phyloP scores from a whole-genome alignment of 2,888 invertebrate genomes.

The Auanema freiburgensis region DNA sequence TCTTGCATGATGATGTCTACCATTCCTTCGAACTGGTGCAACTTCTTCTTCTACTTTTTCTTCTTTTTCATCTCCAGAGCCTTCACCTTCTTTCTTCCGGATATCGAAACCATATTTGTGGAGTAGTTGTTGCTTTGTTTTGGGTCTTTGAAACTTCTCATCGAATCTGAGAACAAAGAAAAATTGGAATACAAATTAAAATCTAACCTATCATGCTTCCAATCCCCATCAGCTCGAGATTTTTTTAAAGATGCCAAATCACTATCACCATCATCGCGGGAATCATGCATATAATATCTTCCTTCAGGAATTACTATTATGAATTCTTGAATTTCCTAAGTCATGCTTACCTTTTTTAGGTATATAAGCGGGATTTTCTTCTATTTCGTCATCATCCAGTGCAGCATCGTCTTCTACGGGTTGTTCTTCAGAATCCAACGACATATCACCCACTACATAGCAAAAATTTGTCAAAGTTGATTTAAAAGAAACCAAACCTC shows the following conservation, averaged over 20 bases:
- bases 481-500: too few relatives aligned
- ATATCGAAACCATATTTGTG: slow-evolving; percentile 21
- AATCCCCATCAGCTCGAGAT: slow-evolving; percentile 18
- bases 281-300: slow-evolving; percentile 23
- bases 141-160: background rate
- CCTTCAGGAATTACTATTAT: slow-evolving; percentile 11
- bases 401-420: background rate
- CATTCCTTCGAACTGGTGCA: too few relatives aligned
- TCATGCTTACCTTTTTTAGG: slow-evolving; percentile 16
- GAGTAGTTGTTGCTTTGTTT: background rate
- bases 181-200: background rate
- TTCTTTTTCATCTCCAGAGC: slow-evolving; percentile 6
- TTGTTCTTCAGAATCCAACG: too few relatives aligned
- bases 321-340: background rate
- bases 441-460: too few relatives aligned
- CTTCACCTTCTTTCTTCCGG: slow-evolving; percentile 4
- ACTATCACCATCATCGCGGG: slow-evolving; percentile 12
- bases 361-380: slow-evolving; percentile 22
- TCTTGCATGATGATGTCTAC: too few relatives aligned
- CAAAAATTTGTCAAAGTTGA: too few relatives aligned
- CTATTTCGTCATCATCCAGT: slow-evolving; percentile 21
- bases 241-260: background rate
- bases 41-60: slow-evolving; percentile 9
- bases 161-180: background rate
- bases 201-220: slow-evolving; percentile 17